phyloP scores from a whole-genome alignment of 1,140 invertebrate species.

The Chlorops oryzae region DNA sequence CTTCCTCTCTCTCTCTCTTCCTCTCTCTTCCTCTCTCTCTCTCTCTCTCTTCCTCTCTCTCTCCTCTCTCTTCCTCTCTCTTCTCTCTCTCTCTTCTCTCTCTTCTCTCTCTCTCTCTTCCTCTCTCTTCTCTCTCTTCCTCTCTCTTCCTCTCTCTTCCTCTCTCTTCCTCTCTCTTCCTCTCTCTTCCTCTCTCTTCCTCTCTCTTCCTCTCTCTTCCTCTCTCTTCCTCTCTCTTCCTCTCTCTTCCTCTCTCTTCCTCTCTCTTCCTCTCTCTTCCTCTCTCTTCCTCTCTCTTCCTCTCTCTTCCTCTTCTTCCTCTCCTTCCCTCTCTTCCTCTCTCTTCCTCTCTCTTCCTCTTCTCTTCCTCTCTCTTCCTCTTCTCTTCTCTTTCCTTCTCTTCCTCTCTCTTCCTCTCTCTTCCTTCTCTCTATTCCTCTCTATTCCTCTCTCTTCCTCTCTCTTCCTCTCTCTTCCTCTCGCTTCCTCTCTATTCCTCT shows the following conservation, averaged over 20 bases:
- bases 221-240: too few species aligned
- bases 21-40: background rate
- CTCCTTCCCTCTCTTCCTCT: background rate
- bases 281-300: background rate
- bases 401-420: background rate
- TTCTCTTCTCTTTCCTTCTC: background rate
- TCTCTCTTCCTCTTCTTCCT: background rate
- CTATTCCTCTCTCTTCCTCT: background rate
- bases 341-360: background rate
- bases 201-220: too few species aligned
- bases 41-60: too few species aligned
- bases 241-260: background rate
- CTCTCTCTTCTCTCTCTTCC: too few species aligned
- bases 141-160: too few species aligned
- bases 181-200: too few species aligned
- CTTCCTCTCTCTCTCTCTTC: background rate
- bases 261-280: background rate
- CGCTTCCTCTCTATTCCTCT: background rate
- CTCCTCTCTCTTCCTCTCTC: too few species aligned
- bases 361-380: background rate
- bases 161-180: too few species aligned
- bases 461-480: background rate
- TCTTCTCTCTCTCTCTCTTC: too few species aligned
- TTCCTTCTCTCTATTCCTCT: background rate
- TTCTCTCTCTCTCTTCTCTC: too few species aligned